Percentiles rank a stretch among this genome's conserved stretches.
Conservation (phyloP, 2,888 invertebrate species). For the Heliconius sara region DNA sequence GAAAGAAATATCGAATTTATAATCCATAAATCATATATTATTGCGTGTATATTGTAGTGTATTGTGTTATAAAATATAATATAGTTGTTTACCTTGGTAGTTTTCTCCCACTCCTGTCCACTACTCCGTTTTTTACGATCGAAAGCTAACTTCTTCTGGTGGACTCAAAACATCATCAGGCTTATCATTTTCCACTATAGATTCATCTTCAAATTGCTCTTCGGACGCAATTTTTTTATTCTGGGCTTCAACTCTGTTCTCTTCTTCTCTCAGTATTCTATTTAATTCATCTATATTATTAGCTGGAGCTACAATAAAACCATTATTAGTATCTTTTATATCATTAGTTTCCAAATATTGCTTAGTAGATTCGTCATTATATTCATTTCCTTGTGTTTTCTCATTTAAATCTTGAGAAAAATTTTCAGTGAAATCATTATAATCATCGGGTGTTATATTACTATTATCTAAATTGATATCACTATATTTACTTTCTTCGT, state of each 20-base stretch:
- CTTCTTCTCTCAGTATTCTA: conserved; percentile 47
- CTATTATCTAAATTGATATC: conserved; percentile 34
- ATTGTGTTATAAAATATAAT: background rate
- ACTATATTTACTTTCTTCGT: conserved; percentile 29
- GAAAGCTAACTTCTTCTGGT: conserved; percentile 47
- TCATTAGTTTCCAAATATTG: conserved; percentile 40
- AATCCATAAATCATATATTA: too few relatives aligned
- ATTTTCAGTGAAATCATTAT: conserved; percentile 39
- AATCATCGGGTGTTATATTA: conserved; percentile 36
- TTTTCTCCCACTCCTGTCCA: conserved; percentile 65
- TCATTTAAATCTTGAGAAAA: conserved; percentile 32
- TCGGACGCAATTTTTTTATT: conserved; percentile 50
- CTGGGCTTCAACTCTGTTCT: conserved; percentile 53
- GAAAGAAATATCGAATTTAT: too few relatives aligned
- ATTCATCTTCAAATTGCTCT: conserved; percentile 27
- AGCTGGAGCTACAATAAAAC: conserved; percentile 51
- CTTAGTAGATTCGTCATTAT: conserved; percentile 39
- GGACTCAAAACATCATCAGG: conserved; percentile 30
- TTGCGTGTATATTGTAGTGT: too few relatives aligned
- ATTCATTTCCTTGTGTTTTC: conserved; percentile 34
- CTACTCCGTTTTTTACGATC: conserved; percentile 67
- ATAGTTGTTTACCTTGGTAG: conserved; percentile 59
- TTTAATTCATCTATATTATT: conserved; percentile 48
- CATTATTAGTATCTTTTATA: conserved; percentile 38
- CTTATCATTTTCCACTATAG: conserved; percentile 31